These are phyloP conservation scores for Aleiodes alternator DNA, from an alignment of 2,888 invertebrate genomes.

Conservation along the genomic window DNA sequence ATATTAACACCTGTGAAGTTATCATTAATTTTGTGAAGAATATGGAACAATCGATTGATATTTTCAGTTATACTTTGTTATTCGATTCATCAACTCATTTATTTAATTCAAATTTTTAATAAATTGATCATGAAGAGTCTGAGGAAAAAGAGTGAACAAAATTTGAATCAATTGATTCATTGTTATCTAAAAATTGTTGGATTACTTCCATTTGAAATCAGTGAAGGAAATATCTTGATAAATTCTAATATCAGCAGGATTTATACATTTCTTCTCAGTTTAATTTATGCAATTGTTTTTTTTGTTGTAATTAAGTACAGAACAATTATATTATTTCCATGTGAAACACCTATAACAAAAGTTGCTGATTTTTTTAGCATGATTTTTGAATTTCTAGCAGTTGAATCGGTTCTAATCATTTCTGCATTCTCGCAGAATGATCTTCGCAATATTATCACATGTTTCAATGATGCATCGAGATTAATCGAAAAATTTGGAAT, in stretches of 20 bases:
- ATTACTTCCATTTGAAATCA: slow-evolving; percentile 14
- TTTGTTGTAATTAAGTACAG: background rate
- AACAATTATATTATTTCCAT: background rate
- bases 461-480: background rate
- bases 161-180: background rate
- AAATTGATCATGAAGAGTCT: too few species aligned
- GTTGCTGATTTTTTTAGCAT: background rate
- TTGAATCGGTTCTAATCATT: background rate
- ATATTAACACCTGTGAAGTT: too few species aligned
- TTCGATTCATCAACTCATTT: too few species aligned
- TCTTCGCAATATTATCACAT: background rate
- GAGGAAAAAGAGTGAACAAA: too few species aligned
- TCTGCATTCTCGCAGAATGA: background rate
- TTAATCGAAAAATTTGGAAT: background rate
- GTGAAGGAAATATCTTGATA: background rate
- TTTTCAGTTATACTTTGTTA: too few species aligned
- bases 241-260: background rate
- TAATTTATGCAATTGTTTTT: background rate
- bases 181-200: slow-evolving; percentile 11
- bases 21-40: too few species aligned
- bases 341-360: background rate
- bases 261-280: background rate
- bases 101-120: too few species aligned
- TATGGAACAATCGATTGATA: too few species aligned
- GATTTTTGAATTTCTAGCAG: background rate